Evolutionary conservation across 2,888 invertebrate species (phyloP), one percentile per base, ranked within the genome.

Genomic region (Tinea trinotella): DNA sequence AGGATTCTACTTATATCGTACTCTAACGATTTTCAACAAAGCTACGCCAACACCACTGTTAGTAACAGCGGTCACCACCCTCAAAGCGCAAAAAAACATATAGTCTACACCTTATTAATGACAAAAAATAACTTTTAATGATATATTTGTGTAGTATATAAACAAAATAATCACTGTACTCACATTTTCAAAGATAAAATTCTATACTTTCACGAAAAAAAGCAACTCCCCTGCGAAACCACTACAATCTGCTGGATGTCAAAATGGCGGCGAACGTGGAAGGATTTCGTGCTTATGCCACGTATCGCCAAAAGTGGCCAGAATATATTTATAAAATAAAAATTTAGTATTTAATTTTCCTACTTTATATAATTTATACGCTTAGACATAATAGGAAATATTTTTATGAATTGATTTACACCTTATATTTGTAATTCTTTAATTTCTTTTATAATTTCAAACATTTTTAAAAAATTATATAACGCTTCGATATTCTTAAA

Each of bases 261-360:
- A 92, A 92, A 91, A 92, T 92, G 92, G 85, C 85, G 85, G 92
- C 92, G 91, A 91, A 91, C 90, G 90, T 90, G 89, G 89, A 91
- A 89, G 88, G 89, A 88, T 83, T 88, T 90, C 89, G 89, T 89
- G 88, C 89, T 88, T 88, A 88, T 92, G 92, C 92, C 92, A 92
- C 92, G 92, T 92, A 92, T 90, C 87, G 91, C 69, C 61, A 70
- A 82, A 83, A 83, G 80, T 85, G 83, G 82, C 85, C 85, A 85
- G 84, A 49, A 54, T 56, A 50, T 19, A 15, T 48, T 53, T 55
- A 18, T 22, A 30, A 13, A 30, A 71, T 7, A n/a, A 30, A 30
- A 30, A 4, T 30, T 30, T n/a, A n/a, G n/a, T n/a, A n/a, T n/a
- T n/a, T n/a, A n/a, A n/a, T n/a, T 4, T 7, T 30, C 7, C 30